A percentile compares a stretch with the other conserved stretches of the same genome.
Evolutionary conservation across 2,888 invertebrate species (phyloP).

Genomic region (Scotopteryx bipunctaria): DNA sequence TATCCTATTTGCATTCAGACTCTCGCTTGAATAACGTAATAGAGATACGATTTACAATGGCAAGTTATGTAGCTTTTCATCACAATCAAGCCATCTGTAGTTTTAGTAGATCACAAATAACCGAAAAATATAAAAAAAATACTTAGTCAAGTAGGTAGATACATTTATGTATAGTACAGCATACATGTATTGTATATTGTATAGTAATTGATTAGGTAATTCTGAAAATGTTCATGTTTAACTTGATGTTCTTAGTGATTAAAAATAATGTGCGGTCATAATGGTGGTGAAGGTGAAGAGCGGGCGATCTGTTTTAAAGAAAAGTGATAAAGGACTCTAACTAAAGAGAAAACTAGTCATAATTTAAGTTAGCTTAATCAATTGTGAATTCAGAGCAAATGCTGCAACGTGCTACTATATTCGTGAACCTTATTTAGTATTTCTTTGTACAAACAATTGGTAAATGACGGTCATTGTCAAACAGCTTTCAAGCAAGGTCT

Average conservation of each 20-base stretch:
- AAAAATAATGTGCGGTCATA: slow-evolving; percentile 1
- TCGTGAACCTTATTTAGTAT: neutral
- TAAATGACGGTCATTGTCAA: too few species aligned
- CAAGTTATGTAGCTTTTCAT: too few species aligned
- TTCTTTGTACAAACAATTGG: neutral
- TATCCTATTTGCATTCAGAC: too few species aligned
- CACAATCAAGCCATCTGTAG: neutral
- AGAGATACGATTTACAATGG: too few species aligned
- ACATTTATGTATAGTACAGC: slow-evolving; percentile 4
- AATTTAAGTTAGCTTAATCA: slow-evolving; percentile 27
- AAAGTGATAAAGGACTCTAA: slow-evolving; percentile 34
- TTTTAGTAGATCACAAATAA: neutral
- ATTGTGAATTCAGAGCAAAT: slow-evolving; percentile 22
- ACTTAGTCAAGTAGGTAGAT: slow-evolving; percentile 1
- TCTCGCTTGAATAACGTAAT: too few species aligned
- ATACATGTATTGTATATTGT: too few species aligned
- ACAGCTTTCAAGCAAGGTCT: neutral
- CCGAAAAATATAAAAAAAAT: neutral
- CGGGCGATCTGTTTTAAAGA: slow-evolving; percentile 7
- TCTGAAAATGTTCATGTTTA: slow-evolving; percentile 9
- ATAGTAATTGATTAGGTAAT: too few species aligned
- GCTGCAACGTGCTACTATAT: slow-evolving; percentile 5
- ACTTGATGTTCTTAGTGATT: slow-evolving; percentile 20
- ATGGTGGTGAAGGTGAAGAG: slow-evolving; percentile 27
- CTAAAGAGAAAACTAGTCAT: slow-evolving; percentile 38